Evolutionary conservation across 2,888 invertebrate species (phyloP), one percentile per base, ranked within the genome.

Genomic region (Cryptus viduatorius): DNA sequence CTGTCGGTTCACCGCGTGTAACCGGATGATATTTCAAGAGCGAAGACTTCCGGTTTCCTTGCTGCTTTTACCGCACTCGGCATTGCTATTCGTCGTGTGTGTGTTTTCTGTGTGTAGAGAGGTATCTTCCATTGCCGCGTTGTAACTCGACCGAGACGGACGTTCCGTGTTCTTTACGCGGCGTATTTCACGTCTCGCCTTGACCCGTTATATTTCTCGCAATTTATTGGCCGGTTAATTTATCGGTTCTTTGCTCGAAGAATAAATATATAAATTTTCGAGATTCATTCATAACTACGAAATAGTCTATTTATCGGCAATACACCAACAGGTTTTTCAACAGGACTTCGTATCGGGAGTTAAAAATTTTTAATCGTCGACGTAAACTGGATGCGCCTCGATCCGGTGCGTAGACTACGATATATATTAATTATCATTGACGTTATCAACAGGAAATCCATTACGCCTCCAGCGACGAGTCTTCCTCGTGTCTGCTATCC

Each of bases 391-490:
- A 37, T 37, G 59, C 80, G 59, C 68, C 65, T 78, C 61, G 82
- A 71, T 84, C 4, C 8, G 24, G 24, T 24, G 24, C 37, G 37
- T 1, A 5, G 37, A 37, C 4, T 37, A 7, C 8, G 37, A 37
- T 37, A 37, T 37, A 37, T 8, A 86, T 86, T 87, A 84, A 86
- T 87, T 87, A 83, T 84, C 80, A 84, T 84, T 80, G 79, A 81
- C 71, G 76, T 86, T 83, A 80, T 84, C 83, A 69, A 72, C 79
- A 79, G 80, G 79, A 85, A 77, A 80, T 76, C 75, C 78, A 81
- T 82, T 83, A 81, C 78, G 82, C 83, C 82, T 72, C 64, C 81
- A 67, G 67, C 42, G 42, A 72, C 77, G 64, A 77, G 59, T 53
- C 80, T 78, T 83, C 79, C 76, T 68, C 69, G 56, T 59, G 42